Base-by-base conservation (phyloP, 1,140 invertebrate genomes). In the Cecropterus lyciades region DNA sequence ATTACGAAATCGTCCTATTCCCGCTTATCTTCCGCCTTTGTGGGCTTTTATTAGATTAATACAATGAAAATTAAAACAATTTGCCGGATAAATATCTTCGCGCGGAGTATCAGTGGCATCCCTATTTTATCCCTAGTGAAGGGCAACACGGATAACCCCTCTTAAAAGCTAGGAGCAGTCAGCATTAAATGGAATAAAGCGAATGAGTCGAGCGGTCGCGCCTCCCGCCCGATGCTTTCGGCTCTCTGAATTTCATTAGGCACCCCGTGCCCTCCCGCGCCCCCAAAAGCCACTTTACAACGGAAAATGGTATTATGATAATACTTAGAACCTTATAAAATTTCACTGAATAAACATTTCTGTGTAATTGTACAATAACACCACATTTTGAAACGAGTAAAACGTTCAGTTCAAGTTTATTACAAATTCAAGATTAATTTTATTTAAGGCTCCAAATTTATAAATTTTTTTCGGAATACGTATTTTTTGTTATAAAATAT, bases 51-150 rank as follows among this genome's bases (percentile, higher is more conserved):
- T 89, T 89, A 88, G 78, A 89, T 89, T 89, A 91, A 89, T 89
- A 89, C 87, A 89, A 91, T 91, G 87, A 91, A 91, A 92, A 92
- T 93, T 92, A 92, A 93, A 93, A 93, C 91, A 93, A 93, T 93
- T 93, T 93, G 90, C 90, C 89, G 87, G 90, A 91, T 93, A 91
- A 92, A 92, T 93, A 92, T 92, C 92, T 92, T 89, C 84, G 85
- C 84, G 79, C 82, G 60, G 73, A 85, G 82, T 91, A 88, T 91
- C 88, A 83, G 83, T 87, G 86, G 85, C 85, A 70, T 87, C 85
- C 87, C 89, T 85, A 84, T 89, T 88, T 24, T 87, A 87, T 87
- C 85, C 85, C 67, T 84, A 79, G 79, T 79, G 89, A 82, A 88
- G 89, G 89, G 89, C 87, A 86, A 87, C 84, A 79, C 79, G 89